Conservation (phyloP, 1,140 invertebrate species). For the Nylanderia fulva region DNA sequence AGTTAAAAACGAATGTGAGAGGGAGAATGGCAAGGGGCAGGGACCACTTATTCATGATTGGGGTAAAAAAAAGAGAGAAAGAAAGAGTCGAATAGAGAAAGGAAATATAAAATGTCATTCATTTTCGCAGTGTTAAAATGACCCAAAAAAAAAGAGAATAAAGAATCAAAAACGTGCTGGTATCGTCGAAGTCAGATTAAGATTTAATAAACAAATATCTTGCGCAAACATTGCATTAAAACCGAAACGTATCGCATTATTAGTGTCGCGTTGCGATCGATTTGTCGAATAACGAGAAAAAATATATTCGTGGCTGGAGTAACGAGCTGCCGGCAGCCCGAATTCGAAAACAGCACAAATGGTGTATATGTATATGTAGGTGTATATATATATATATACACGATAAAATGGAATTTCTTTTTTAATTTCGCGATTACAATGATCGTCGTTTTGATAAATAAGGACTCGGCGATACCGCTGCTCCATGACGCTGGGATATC, state of each 20-base stretch:
- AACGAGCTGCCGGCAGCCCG: constrained; percentile 22
- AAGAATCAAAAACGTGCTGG: background rate
- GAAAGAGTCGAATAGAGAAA: constrained; percentile 11
- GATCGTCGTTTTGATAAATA: constrained; percentile 33
- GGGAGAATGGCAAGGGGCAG: constrained; percentile 81
- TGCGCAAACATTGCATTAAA: background rate
- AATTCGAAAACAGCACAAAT: constrained; percentile 23
- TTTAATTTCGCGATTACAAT: constrained; percentile 18
- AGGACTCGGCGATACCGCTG: constrained; percentile 23
- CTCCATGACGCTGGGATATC: constrained; percentile 22
- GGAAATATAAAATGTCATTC: constrained; percentile 11
- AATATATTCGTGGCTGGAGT: background rate
- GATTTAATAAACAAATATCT: background rate
- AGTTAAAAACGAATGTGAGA: constrained; percentile 77
- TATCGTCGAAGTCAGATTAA: background rate
- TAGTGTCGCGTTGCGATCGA: background rate
- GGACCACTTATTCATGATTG: constrained; percentile 76
- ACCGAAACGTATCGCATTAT: background rate
- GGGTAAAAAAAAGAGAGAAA: constrained; percentile 44
- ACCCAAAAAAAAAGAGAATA: background rate
- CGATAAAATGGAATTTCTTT: constrained; percentile 24
- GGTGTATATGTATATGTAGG: too few relatives aligned
- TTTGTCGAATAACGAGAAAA: constrained; percentile 8
- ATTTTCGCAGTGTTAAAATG: background rate
- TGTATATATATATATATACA: too few relatives aligned